These are phyloP conservation scores for Macroramphosus scolopax DNA, from an alignment of 2,797 vertebrate genomes.

Conservation along the genomic window DNA sequence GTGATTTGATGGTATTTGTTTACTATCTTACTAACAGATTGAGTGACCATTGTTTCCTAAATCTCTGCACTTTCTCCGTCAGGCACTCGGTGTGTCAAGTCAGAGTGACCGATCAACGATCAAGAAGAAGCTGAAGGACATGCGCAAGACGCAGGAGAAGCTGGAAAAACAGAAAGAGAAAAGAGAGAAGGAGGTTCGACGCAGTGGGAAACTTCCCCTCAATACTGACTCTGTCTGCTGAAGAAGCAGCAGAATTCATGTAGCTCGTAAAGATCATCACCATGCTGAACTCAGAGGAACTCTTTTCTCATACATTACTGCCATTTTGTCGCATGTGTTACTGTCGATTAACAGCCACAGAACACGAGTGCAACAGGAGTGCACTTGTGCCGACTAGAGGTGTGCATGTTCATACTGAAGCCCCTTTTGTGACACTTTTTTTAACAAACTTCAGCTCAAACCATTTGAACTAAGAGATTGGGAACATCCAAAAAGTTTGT, in stretches of 20 bases:
- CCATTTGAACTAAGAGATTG: constrained; percentile 37
- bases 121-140: constrained; percentile 91
- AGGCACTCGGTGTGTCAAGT: constrained; percentile 85
- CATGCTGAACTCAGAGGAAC: constrained; percentile 3
- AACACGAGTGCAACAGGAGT: constrained; percentile 13
- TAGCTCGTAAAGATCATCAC: constrained; percentile 10
- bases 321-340: constrained; percentile 9
- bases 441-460: constrained; percentile 29
- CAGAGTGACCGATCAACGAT: constrained; percentile 88
- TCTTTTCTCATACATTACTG: not conserved
- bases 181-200: constrained; percentile 83
- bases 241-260: constrained; percentile 37
- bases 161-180: constrained; percentile 88
- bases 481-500: constrained; percentile 32
- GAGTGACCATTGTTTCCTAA: not conserved
- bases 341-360: constrained; percentile 10
- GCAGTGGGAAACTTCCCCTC: constrained; percentile 77
- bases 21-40: too few species aligned
- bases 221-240: constrained; percentile 85
- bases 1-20: too few species aligned
- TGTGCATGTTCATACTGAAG: too few species aligned
- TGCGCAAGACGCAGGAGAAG: constrained; percentile 90
- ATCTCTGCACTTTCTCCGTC: constrained; percentile 1
- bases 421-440: constrained; percentile 13
- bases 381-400: constrained; percentile 6